A percentile compares a stretch with the other conserved stretches of the same genome.
These are phyloP conservation scores for Brevimyrus niger DNA, from an alignment of 2,113 vertebrate species.

Conservation along the genomic window DNA sequence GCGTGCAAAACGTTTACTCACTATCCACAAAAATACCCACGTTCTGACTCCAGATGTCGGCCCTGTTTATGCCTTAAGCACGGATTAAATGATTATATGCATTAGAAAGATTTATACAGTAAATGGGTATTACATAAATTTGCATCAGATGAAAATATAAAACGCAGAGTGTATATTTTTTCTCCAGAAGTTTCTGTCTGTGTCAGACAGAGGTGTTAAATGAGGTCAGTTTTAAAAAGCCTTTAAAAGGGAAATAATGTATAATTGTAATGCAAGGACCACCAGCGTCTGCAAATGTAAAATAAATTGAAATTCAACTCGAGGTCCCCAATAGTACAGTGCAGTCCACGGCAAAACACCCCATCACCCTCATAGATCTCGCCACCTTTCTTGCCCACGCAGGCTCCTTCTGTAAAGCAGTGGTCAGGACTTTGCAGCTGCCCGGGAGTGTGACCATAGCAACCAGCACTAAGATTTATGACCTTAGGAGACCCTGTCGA, in stretches of 20 bases:
- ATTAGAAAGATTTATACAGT: constrained; percentile 34
- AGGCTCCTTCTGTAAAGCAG: neutral
- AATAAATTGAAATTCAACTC: constrained; percentile 2
- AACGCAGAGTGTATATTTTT: neutral
- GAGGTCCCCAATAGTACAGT: neutral
- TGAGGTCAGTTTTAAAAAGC: constrained; percentile 4
- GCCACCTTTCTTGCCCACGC: neutral
- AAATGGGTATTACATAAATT: constrained; percentile 33
- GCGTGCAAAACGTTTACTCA: constrained; percentile 23
- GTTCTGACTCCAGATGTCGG: constrained; percentile 34
- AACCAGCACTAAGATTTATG: constrained; percentile 4
- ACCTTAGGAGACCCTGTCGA: neutral
- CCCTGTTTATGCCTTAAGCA: constrained; percentile 28
- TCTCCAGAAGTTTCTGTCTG: neutral
- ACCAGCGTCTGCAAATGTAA: neutral
- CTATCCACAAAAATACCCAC: constrained; percentile 28
- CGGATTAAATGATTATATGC: constrained; percentile 39
- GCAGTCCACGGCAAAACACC: neutral
- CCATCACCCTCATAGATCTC: neutral
- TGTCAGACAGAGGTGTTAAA: constrained; percentile 8
- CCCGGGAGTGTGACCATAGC: neutral
- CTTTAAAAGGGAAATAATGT: neutral
- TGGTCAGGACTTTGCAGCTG: neutral
- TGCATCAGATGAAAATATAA: constrained; percentile 17
- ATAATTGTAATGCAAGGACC: neutral